Conservation (phyloP, 2,797 vertebrate genomes). For the Hemitrygon akajei region DNA sequence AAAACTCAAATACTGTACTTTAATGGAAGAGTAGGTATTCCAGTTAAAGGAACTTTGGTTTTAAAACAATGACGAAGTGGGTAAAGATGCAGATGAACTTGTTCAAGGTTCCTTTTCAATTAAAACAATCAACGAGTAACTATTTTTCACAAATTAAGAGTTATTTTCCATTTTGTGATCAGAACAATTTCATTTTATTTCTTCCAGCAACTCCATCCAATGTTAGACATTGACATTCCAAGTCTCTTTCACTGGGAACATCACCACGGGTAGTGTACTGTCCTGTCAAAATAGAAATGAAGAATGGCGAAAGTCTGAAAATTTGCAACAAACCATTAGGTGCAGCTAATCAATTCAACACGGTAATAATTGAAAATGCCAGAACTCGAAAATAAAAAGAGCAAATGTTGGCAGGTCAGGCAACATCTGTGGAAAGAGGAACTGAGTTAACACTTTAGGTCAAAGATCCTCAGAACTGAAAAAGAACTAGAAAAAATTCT, state of each 20-base stretch:
- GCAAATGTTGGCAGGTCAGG: too few species aligned
- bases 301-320: neutral
- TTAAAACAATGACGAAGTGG: neutral
- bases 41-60: neutral
- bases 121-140: neutral
- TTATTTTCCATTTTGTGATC: neutral
- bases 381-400: too few species aligned
- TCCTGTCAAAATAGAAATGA: conserved; percentile 25
- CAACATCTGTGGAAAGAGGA: too few species aligned
- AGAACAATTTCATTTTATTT: neutral
- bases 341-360: neutral
- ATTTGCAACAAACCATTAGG: neutral
- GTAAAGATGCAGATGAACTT: neutral
- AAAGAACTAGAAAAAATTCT: too few species aligned
- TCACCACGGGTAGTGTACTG: neutral
- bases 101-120: neutral
- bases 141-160: neutral
- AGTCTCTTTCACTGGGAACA: neutral
- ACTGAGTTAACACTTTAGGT: too few species aligned
- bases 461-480: too few species aligned
- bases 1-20: neutral
- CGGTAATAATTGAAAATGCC: too few species aligned
- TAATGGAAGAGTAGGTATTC: neutral
- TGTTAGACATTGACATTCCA: neutral
- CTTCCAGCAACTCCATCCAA: neutral